A percentile compares a stretch with the other conserved stretches of the same genome.
Evolutionary conservation across 30 jellyfish, hydroid and myxozoan species (phyloP).

Genomic region (Turritopsis dohrnii): DNA sequence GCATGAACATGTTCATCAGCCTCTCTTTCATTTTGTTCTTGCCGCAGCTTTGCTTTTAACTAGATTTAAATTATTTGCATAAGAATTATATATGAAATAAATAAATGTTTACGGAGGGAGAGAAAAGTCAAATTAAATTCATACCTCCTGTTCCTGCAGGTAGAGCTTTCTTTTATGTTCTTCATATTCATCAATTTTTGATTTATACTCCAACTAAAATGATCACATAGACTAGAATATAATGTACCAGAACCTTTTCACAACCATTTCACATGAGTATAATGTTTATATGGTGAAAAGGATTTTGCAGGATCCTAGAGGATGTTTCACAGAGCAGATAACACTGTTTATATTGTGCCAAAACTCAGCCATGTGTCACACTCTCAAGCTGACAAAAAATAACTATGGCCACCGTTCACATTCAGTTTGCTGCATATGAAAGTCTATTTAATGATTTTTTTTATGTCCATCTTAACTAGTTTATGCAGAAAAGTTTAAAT

Average conservation of each 20-base stretch:
- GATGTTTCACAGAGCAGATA: too few relatives aligned
- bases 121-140: not conserved
- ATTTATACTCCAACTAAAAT: constrained; percentile 1
- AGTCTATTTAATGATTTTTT: too few relatives aligned
- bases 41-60: constrained; percentile 58
- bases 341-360: too few relatives aligned
- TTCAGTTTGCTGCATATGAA: too few relatives aligned
- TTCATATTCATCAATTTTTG: not conserved
- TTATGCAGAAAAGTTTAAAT: not conserved
- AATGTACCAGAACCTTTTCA: too few relatives aligned
- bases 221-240: not conserved
- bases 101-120: too few relatives aligned
- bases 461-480: not conserved
- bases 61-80: not conserved
- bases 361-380: too few relatives aligned
- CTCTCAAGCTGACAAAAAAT: too few relatives aligned
- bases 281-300: too few relatives aligned
- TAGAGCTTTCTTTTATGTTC: not conserved
- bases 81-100: not conserved
- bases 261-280: too few relatives aligned
- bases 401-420: too few relatives aligned
- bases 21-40: constrained; percentile 79
- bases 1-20: constrained; percentile 57
- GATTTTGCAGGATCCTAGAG: too few relatives aligned
- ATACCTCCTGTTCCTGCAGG: not conserved